Conservation (phyloP, 2,797 vertebrate genomes). For the Girardinus metallicus region DNA sequence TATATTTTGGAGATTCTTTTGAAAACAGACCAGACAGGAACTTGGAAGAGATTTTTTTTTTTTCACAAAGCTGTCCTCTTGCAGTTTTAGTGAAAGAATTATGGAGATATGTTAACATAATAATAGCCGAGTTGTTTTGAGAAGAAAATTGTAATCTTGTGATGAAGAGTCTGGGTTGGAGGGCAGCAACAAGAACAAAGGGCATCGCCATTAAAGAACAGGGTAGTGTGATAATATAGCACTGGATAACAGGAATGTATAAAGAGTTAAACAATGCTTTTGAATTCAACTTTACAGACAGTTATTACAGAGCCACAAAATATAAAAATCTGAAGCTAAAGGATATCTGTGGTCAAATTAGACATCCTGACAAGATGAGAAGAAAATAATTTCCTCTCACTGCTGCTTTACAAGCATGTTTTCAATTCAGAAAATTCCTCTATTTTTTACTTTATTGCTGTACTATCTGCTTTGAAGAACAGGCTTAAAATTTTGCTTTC, state of each 20-base stretch:
- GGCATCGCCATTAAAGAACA: neutral
- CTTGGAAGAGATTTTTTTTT: neutral
- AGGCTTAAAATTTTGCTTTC: neutral
- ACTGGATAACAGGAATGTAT: neutral
- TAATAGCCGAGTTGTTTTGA: neutral
- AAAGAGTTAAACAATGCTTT: neutral
- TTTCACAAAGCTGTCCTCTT: neutral
- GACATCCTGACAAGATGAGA: no score
- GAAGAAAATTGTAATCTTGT: neutral
- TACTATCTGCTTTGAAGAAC: neutral
- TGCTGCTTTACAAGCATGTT: neutral
- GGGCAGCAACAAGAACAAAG: neutral
- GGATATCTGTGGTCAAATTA: no score
- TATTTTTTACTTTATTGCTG: neutral
- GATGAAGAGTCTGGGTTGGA: neutral
- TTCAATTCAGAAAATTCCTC: neutral
- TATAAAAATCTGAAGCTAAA: neutral
- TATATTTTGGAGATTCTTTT: slow-evolving; percentile 12
- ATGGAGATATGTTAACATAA: neutral
- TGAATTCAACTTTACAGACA: neutral
- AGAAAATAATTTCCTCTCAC: neutral
- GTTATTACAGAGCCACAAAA: neutral
- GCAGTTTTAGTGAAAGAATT: neutral
- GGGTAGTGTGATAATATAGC: neutral
- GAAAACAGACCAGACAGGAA: neutral